Base-by-base conservation (phyloP, 2,113 vertebrate species). In the Fukomys damarensis region DNA sequence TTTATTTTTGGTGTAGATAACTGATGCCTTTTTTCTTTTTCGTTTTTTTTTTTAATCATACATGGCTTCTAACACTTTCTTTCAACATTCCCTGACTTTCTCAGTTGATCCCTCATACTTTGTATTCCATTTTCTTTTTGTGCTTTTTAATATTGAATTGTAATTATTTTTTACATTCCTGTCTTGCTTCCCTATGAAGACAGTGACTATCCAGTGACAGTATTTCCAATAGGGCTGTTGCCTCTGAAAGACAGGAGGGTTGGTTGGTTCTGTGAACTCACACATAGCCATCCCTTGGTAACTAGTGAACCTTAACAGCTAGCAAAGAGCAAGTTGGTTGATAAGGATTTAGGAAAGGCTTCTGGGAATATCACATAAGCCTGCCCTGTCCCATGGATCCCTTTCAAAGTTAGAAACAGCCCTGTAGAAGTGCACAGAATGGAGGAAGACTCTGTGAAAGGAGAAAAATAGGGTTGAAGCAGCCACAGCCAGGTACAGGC, bases 91-190 rank as follows among this genome's bases (percentile, higher is more conserved):
- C 38, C 63, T 9, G 24, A 14, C 2, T 58, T 79, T 61, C n/a
- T 87, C 30, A 49, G 74, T 49, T 61, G 52, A 41, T 59, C 26
- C 17, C 20, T 54, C 35, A 19, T 43, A 22, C 88, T 95, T 72
- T 91, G 30, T 65, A 16, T 41, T 84, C 63, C n/a, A 91, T 79
- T 16, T 49, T 96, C 1, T 22, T 86, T 2, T 32, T 72, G 26
- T 58, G 16, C 16, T 72, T 94, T 83, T 82, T 85, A 46, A 52
- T 54, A 28, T 7, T 91, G 74, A 86, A 20, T 92, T 84, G 11
- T 12, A 58, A 7, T 35, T 20, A 16, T 74, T 74, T 79, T 94
- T 81, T 59, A 56, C 22, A n/a, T 76, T 87, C 81, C 3, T 65
- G 7, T 79, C 32, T 79, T 79, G 8, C 24, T 26, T 83, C 30